A percentile compares a stretch with the other conserved stretches of the same genome.
Evolutionary conservation across 2,888 invertebrate genomes (phyloP).

Genomic region (Brenthis ino): DNA sequence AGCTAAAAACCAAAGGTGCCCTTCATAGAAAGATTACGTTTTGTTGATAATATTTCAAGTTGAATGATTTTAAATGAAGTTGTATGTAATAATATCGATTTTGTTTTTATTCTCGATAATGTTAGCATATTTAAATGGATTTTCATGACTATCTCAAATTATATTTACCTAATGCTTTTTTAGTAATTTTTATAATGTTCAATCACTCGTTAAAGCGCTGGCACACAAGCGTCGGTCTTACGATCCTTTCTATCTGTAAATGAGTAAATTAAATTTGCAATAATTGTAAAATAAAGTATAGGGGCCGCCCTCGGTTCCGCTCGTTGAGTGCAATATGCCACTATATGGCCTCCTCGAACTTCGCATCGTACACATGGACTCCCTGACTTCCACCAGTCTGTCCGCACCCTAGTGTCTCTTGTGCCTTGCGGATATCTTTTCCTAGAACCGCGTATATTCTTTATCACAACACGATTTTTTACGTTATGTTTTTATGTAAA

Average conservation of each 20-base stretch:
- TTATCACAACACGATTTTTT: conserved; percentile 27
- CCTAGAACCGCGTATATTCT: conserved; percentile 40
- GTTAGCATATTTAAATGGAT: conserved; percentile 78
- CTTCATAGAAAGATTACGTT: conserved; percentile 85
- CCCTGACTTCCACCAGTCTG: conserved; percentile 40
- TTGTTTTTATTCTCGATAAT: conserved; percentile 78
- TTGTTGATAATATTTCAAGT: conserved; percentile 81
- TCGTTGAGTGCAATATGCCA: conserved; percentile 55
- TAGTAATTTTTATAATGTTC: conserved; percentile 78
- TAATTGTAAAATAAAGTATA: conserved; percentile 48
- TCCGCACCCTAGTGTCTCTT: conserved; percentile 62
- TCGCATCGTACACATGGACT: conserved; percentile 50
- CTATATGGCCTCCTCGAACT: conserved; percentile 51
- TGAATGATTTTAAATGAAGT: conserved; percentile 79
- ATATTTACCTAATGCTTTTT: conserved; percentile 80
- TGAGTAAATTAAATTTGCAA: conserved; percentile 59
- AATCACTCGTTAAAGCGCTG: conserved; percentile 81
- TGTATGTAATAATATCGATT: conserved; percentile 78
- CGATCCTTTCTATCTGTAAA: conserved; percentile 69
- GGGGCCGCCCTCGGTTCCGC: conserved; percentile 55
- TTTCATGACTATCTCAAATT: conserved; percentile 80
- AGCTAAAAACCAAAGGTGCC: conserved; percentile 94
- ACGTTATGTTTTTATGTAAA: conserved; percentile 18
- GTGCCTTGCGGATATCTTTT: conserved; percentile 67
- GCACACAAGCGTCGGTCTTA: conserved; percentile 81